Evolutionary conservation across 2,113 vertebrate species (phyloP), one percentile per base, ranked within the genome.

Genomic region (Emydocephalus ijimae): DNA sequence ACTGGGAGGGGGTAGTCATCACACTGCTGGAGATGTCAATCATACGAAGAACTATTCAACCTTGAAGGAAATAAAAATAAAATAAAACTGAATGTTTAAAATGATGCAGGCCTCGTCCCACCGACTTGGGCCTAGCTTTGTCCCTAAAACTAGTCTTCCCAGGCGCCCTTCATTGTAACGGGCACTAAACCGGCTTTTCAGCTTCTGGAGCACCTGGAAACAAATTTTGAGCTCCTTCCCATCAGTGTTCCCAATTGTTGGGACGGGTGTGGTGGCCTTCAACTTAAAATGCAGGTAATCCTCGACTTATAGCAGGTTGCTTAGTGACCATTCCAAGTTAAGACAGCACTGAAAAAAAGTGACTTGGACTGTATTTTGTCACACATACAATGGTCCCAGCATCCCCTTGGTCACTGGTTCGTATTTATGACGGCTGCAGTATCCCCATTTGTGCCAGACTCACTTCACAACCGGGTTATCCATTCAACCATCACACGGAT

Each of bases 351-450:
- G 21, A 9, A 24, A 24, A 24, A 57, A 59, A 56, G 56, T 8
- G 56, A 57, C 21, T 23, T 23, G 2, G 57, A 3, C 2, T 5
- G 21, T 23, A 24, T 29, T 5, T 12, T 64, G 48, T 50, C 61
- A 64, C 10, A 0, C 26, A 0, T 64, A n/a, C 61, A 0, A 14
- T 11, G 1, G 3, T 4, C 7, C 2, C 59, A 61, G 3, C 26
- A 29, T 14, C 26, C 11, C 26, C 1, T 0, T 4, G 59, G 26
- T 29, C 10, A n/a, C 26, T 0, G 10, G 0, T 12, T 64, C 0
- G 0, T 4, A 64, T 29, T 64, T n/a, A 64, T 11, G 59, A 26
- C 1, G 59, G 59, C 4, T 10, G 8, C 8, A 10, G 2, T 6
- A 0, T 61, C 24, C 61, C 24, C 24, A 4, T 29, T 64, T 11